phyloP scores from a whole-genome alignment of 1,140 invertebrate genomes.

The Drosophila hydei region DNA sequence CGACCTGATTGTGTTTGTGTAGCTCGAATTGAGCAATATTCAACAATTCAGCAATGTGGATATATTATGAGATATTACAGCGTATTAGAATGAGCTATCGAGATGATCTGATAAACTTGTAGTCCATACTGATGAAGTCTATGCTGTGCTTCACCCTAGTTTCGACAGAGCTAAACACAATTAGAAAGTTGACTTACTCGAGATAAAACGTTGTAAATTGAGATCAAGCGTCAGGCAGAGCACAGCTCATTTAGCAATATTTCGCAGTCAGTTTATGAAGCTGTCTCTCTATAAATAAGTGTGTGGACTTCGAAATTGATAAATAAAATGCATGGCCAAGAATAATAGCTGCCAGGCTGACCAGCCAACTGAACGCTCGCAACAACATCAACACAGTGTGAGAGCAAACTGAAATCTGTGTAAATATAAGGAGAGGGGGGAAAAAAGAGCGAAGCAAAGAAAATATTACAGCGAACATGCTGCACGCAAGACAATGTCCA shows the following conservation, averaged over 20 bases:
- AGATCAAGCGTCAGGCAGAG: conserved; percentile 2
- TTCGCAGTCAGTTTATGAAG: conserved; percentile 17
- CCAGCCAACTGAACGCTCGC: conserved; percentile 14
- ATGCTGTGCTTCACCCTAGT: too few relatives aligned
- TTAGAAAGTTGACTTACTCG: not conserved
- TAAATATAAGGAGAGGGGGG: not conserved
- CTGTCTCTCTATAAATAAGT: conserved; percentile 40
- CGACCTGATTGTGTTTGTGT: not conserved
- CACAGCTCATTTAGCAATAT: conserved; percentile 23
- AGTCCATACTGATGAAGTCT: too few relatives aligned
- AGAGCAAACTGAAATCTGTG: not conserved
- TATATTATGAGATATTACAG: too few relatives aligned
- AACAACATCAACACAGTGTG: too few relatives aligned
- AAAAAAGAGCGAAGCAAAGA: conserved; percentile 10
- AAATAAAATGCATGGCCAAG: conserved; percentile 47
- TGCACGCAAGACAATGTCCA: conserved; percentile 37
- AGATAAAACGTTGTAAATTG: conserved; percentile 1
- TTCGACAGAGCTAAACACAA: not conserved
- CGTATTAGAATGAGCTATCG: too few relatives aligned
- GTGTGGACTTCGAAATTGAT: conserved; percentile 40
- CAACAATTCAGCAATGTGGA: too few relatives aligned
- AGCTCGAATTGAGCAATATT: too few relatives aligned
- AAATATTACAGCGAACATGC: conserved; percentile 34
- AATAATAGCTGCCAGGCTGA: conserved; percentile 42
- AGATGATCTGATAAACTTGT: too few relatives aligned